Base-by-base conservation (phyloP, 2,888 invertebrate species). In the Sinohyriopsis cumingii region DNA sequence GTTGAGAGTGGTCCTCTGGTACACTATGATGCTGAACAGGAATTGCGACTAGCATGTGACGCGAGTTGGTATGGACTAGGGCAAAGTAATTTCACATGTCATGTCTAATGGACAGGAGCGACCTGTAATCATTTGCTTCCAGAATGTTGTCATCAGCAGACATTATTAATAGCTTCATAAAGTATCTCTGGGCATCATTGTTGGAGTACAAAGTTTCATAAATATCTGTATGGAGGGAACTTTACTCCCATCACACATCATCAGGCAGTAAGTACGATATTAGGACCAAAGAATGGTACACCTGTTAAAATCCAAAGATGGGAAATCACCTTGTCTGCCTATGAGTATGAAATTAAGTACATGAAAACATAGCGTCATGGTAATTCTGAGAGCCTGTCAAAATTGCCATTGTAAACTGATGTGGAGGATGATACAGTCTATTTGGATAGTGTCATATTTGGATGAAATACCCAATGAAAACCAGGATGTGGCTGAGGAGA, bases 171-270 rank as follows among this genome's bases (percentile, higher is more conserved):
- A 88, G 68, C 69, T 89, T 7, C 88, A 90, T 59, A 87, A 87
- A 71, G 89, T 87, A 28, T 28, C 28, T 53, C 76, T 89, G 55
- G 80, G 86, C 15, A 69, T 75, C 20, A 67, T 71, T 19, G 74
- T 84, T 72, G 90, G 1, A 76, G 28, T 5, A 5, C 5, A 28
- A 28, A 28, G 28, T 91, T 90, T 79, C 87, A 89, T 65, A 80
- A 87, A 33, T 91, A 88, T 75, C 61, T 91, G 0, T 88, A 80
- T 72, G 91, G 90, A 5, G 77, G 86, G 20, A 78, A 83, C n/a
- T 91, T 91, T 75, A 88, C 87, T 1, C 75, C 91, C 20, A 59
- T 83, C 12, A 90, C 89, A 0, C 90, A 90, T 74, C 88, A 90
- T 71, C 82, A 89, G 69, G 90, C 91, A 0, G 73, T 91, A 6